Percentiles rank a stretch among this genome's conserved stretches.
These are phyloP conservation scores for Micromussa lordhowensis DNA, from an alignment of 92 coral and sea anemone genomes.

Conservation along the genomic window DNA sequence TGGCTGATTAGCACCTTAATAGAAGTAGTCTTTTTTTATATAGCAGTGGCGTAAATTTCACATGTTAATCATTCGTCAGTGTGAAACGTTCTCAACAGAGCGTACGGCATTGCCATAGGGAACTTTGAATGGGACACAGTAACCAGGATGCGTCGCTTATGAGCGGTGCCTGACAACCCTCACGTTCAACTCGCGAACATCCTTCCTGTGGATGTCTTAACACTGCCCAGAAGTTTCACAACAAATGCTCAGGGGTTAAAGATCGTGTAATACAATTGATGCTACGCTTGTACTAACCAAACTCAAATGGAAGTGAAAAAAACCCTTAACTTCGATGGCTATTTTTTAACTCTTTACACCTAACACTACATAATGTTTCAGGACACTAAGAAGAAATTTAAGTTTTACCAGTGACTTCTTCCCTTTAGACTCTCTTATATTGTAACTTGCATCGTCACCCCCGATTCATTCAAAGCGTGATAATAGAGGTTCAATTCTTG, in stretches of 20 bases:
- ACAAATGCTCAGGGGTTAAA: background rate
- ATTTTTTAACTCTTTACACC: background rate
- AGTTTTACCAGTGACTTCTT: background rate
- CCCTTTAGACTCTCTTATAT: background rate
- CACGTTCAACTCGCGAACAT: slow-evolving; percentile 2
- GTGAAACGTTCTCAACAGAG: background rate
- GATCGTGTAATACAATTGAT: background rate
- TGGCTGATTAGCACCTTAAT: background rate
- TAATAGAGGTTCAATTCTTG: background rate
- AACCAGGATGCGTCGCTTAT: background rate
- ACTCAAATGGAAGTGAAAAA: background rate
- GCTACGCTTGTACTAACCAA: background rate
- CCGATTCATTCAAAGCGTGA: background rate
- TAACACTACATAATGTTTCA: background rate
- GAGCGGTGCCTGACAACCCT: slow-evolving; percentile 11
- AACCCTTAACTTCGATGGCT: background rate
- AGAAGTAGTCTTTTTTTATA: background rate
- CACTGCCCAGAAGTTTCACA: background rate
- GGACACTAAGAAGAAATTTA: background rate
- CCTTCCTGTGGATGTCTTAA: background rate
- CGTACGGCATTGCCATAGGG: background rate
- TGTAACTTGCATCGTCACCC: slow-evolving; percentile 5
- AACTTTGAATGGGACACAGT: background rate
- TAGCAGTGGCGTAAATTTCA: background rate
- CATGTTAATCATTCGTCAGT: background rate